Conservation (phyloP, 2,888 invertebrate genomes). For the Carterocephalus palaemon region DNA sequence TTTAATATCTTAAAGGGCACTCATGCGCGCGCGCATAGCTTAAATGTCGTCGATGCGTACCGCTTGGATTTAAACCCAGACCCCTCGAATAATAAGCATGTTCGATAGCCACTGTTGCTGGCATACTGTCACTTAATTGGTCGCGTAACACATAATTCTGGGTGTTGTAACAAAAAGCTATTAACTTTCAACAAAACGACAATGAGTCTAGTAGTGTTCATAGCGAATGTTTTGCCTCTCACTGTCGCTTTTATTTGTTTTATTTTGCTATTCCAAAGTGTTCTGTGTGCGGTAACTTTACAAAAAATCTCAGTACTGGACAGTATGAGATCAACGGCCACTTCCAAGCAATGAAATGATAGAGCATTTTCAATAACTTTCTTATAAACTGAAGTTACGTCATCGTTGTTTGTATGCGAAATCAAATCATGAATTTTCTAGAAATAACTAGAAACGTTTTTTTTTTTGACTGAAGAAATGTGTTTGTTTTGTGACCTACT, state of each 20-base stretch:
- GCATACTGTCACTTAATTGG: no score
- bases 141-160: slow-evolving; percentile 28
- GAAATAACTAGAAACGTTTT: no score
- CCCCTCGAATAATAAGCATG: no score
- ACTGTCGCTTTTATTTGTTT: slow-evolving; percentile 32
- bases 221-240: slow-evolving; percentile 38
- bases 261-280: slow-evolving; percentile 16
- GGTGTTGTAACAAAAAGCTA: slow-evolving; percentile 37
- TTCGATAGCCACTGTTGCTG: no score
- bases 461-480: no score
- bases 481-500: no score
- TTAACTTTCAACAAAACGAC: slow-evolving; percentile 40
- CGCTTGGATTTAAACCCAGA: not conserved
- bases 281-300: slow-evolving; percentile 13
- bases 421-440: no score
- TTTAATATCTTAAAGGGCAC: no score
- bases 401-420: no score
- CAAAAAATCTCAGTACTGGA: slow-evolving; percentile 7
- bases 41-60: no score
- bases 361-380: slow-evolving; percentile 8
- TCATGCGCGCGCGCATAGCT: no score
- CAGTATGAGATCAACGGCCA: not conserved
- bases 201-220: slow-evolving; percentile 26
- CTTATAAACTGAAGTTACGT: not conserved
- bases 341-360: not conserved